Base-by-base conservation (phyloP, 2,797 vertebrate species). In the Cossypha dichroa region DNA sequence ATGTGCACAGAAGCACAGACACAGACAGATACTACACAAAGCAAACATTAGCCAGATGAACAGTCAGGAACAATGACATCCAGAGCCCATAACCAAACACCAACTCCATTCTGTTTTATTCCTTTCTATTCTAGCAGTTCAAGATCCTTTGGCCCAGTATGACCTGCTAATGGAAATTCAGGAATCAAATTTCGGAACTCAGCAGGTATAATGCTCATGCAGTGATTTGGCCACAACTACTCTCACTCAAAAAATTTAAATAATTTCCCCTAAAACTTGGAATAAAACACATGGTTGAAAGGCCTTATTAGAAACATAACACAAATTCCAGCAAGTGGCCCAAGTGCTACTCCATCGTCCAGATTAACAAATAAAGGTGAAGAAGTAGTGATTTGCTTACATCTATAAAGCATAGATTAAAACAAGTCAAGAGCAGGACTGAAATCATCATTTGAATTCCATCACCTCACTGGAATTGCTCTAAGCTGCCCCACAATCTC, bases 41-140 rank as follows among this genome's bases (percentile, higher is more conserved):
- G 82, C 95, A 96, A 96, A 94, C 79, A 90, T 76, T 73, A 91
- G 62, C 63, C 83, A 88, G 85, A 95, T 88, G 88, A 95, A 90
- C 52, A 91, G 77, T 60, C 87, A 81, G 76, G 78, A 93, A 94
- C 93, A 96, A 94, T 78, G 85, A 91, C 59, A 93, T 75, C 73
- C 85, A 91, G 58, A 78, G 87, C 73, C 34, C 52, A 66, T 43
- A 92, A 74, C 66, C 73, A 93, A 95, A 94, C 73, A 81, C 48
- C 80, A 95, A 88, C 59, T 94, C 64, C 69, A 80, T 84, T 90
- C 66, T 70, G 21, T 33, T 80, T 77, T 36, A 68, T 33, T 75
- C 51, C 69, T 58, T 85, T 92, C 70, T 45, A 2, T 60, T 63
- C 69, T 11, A 69, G 51, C 0, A 0, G 48, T 48, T 90, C 73